phyloP scores from a whole-genome alignment of 1,140 invertebrate species.

The Vanessa tameamea region DNA sequence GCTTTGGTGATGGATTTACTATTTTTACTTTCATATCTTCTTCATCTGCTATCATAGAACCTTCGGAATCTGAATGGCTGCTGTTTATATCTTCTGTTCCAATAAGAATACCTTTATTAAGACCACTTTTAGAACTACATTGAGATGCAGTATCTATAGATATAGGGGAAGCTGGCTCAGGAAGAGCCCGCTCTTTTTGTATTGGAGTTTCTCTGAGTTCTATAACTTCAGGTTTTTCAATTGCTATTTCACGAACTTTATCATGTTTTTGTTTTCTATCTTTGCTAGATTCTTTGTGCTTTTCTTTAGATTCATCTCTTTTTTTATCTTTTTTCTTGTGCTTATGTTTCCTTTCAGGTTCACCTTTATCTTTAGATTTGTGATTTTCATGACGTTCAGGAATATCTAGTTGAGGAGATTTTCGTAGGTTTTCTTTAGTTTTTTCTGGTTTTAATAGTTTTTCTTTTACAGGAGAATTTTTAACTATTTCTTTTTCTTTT shows the following conservation, averaged over 20 bases:
- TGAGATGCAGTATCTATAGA: constrained; percentile 78
- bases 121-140: constrained; percentile 77
- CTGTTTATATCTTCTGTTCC: constrained; percentile 66
- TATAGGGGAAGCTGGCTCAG: constrained; percentile 74
- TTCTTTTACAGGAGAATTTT: constrained; percentile 73
- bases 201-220: constrained; percentile 67
- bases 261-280: constrained; percentile 84
- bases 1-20: constrained; percentile 66
- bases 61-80: constrained; percentile 74
- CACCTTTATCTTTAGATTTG: constrained; percentile 76
- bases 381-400: constrained; percentile 65
- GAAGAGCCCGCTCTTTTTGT: constrained; percentile 66
- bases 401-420: constrained; percentile 67
- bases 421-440: constrained; percentile 72
- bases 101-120: constrained; percentile 59
- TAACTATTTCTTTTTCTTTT: constrained; percentile 68
- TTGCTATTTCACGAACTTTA: constrained; percentile 75
- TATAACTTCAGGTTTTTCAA: constrained; percentile 71
- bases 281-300: constrained; percentile 80
- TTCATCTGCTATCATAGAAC: constrained; percentile 67
- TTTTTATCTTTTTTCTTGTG: constrained; percentile 81
- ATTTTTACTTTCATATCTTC: constrained; percentile 69
- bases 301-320: constrained; percentile 78
- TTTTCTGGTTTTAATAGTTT: constrained; percentile 71
- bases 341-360: constrained; percentile 78